These are phyloP conservation scores for Saimiri boliviensis DNA, from an alignment of 2,113 vertebrate genomes.

Conservation along the genomic window DNA sequence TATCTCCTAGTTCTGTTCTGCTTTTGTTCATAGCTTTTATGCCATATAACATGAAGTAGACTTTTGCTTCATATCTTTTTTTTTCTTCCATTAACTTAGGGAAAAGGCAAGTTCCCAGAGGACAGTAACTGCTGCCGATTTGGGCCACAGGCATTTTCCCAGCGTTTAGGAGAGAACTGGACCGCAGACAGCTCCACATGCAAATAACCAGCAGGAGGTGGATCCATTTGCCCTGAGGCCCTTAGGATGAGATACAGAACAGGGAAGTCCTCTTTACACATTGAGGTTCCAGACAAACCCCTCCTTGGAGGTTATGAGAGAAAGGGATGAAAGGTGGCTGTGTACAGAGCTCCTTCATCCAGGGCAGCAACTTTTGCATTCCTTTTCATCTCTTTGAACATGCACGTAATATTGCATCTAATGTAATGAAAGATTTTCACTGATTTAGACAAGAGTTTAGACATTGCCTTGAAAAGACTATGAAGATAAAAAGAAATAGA, in stretches of 20 bases:
- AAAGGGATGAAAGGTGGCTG: not conserved
- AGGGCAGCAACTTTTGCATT: not conserved
- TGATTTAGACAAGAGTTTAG: slow-evolving; percentile 2
- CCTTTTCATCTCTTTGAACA: slow-evolving; percentile 4
- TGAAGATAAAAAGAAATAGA: not conserved
- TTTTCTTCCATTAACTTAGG: not conserved
- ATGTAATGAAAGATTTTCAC: slow-evolving; percentile 21
- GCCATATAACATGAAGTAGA: not conserved
- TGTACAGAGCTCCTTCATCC: not conserved
- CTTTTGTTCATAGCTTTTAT: not conserved
- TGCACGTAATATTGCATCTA: not conserved
- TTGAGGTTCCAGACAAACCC: not conserved
- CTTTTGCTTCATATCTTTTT: not conserved
- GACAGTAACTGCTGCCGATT: not conserved
- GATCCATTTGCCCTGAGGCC: not conserved
- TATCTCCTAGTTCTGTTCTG: not conserved
- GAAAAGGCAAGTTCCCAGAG: not conserved
- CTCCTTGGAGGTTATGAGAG: not conserved
- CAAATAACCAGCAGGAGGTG: not conserved
- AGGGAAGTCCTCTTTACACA: not conserved
- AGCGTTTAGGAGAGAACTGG: not conserved
- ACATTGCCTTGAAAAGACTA: not conserved
- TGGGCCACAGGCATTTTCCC: not conserved
- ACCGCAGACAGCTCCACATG: not conserved
- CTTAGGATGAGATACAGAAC: not conserved